These are phyloP conservation scores for Monopis laevigella DNA, from an alignment of 2,888 invertebrate genomes.

Conservation along the genomic window DNA sequence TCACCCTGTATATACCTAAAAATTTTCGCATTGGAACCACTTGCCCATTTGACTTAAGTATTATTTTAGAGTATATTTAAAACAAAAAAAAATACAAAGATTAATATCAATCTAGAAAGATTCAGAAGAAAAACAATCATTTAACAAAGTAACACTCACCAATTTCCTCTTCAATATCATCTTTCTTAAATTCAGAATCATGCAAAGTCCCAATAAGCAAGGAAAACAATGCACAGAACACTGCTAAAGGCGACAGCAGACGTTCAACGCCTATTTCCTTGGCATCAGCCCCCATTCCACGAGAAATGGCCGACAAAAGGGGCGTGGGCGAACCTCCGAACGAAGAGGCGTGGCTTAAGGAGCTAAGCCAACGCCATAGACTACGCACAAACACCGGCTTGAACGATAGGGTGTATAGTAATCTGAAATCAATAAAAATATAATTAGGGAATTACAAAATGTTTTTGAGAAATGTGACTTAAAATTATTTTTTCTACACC, in stretches of 20 bases:
- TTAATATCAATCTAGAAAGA: too few species aligned
- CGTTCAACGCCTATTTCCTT: slow-evolving; percentile 70
- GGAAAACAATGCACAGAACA: slow-evolving; percentile 86
- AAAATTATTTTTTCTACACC: too few species aligned
- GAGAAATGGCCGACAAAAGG: slow-evolving; percentile 71
- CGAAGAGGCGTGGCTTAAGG: slow-evolving; percentile 41
- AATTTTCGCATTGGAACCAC: too few species aligned
- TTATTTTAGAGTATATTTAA: too few species aligned
- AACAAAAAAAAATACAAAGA: too few species aligned
- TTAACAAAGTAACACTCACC: slow-evolving; percentile 1
- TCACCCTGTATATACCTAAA: too few species aligned
- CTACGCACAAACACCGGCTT: slow-evolving; percentile 80
- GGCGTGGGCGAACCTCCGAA: slow-evolving; percentile 62
- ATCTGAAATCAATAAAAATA: slow-evolving; percentile 46
- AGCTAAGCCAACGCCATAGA: slow-evolving; percentile 73
- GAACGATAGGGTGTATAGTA: slow-evolving; percentile 83
- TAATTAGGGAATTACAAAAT: too few species aligned
- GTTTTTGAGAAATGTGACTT: too few species aligned
- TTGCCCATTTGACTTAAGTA: too few species aligned
- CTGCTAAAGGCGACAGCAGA: slow-evolving; percentile 80
- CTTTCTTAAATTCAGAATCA: slow-evolving; percentile 79
- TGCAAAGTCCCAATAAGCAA: slow-evolving; percentile 84
- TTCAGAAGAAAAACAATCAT: too few species aligned
- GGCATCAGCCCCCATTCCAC: slow-evolving; percentile 68
- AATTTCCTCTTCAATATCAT: slow-evolving; percentile 60